A percentile compares a stretch with the other conserved stretches of the same genome.
phyloP scores from a whole-genome alignment of 2,888 invertebrate genomes.

The Dione juno region DNA sequence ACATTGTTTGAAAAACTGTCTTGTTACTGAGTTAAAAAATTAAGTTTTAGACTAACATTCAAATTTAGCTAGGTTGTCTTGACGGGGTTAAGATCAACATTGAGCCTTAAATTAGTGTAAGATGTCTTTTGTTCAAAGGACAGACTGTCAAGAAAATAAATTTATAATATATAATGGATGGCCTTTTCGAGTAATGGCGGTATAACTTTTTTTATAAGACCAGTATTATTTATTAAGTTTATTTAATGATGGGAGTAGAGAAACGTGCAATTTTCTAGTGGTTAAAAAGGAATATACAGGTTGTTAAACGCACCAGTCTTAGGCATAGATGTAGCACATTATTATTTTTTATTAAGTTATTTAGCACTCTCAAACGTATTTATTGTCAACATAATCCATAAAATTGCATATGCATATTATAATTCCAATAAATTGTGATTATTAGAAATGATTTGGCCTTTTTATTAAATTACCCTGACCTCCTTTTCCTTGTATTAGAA shows the following conservation, averaged over 20 bases:
- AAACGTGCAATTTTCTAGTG: constrained; percentile 37
- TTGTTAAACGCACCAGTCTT: constrained; percentile 75
- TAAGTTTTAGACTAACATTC: not conserved
- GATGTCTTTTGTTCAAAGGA: constrained; percentile 14
- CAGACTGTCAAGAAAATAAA: constrained; percentile 28
- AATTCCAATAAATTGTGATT: constrained; percentile 82
- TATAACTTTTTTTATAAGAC: constrained; percentile 36
- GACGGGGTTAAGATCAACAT: constrained; percentile 69
- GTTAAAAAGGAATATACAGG: constrained; percentile 9
- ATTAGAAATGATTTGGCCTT: constrained; percentile 62
- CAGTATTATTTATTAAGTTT: constrained; percentile 35
- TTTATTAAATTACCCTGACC: constrained; percentile 43
- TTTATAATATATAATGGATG: constrained; percentile 4
- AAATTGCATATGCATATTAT: constrained; percentile 77
- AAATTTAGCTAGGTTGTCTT: constrained; percentile 70
- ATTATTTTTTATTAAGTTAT: constrained; percentile 69
- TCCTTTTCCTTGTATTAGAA: not conserved
- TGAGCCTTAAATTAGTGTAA: constrained; percentile 51
- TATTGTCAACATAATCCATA: constrained; percentile 72
- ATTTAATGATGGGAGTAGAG: not conserved
- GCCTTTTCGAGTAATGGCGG: constrained; percentile 10
- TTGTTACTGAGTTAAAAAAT: not conserved
- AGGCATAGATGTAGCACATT: constrained; percentile 68
- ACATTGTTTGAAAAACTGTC: not conserved
- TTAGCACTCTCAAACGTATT: constrained; percentile 76